These are phyloP conservation scores for Eugnorisma glareosa DNA, from an alignment of 2,888 invertebrate species.

Conservation along the genomic window DNA sequence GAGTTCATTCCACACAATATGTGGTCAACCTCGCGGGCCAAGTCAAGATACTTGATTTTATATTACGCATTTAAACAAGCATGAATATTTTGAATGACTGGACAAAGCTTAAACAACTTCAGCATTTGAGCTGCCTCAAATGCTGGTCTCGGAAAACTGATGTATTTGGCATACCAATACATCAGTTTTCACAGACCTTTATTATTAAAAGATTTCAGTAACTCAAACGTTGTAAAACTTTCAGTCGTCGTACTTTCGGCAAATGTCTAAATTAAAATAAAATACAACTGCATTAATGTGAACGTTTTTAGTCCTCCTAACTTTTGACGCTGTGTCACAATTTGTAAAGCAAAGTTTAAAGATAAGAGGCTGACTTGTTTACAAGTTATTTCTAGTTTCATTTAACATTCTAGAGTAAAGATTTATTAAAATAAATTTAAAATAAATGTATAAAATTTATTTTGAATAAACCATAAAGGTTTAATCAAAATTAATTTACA, in stretches of 20 bases:
- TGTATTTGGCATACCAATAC: neutral
- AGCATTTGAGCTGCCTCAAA: too few relatives aligned
- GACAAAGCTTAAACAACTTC: neutral
- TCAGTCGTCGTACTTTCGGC: conserved; percentile 1
- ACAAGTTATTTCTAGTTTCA: neutral
- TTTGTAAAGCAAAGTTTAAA: conserved; percentile 21
- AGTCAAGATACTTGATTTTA: too few relatives aligned
- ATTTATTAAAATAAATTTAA: too few relatives aligned
- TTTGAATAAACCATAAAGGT: too few relatives aligned
- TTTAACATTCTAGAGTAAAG: neutral
- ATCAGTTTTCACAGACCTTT: conserved; percentile 9
- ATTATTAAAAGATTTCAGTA: conserved; percentile 8
- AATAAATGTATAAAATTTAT: too few relatives aligned
- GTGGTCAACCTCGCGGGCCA: too few relatives aligned
- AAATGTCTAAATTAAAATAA: conserved; percentile 16
- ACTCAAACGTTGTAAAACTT: conserved; percentile 5
- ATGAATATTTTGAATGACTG: neutral
- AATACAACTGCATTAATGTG: neutral
- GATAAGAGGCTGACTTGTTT: conserved; percentile 6
- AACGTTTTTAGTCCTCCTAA: neutral
- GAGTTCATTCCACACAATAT: too few relatives aligned
- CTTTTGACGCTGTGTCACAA: neutral
- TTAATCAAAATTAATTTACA: too few relatives aligned
- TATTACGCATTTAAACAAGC: neutral
- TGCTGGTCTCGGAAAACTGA: too few relatives aligned